phyloP scores from a whole-genome alignment of 64 coral and sea anemone genomes.

The Astreopora myriophthalma region DNA sequence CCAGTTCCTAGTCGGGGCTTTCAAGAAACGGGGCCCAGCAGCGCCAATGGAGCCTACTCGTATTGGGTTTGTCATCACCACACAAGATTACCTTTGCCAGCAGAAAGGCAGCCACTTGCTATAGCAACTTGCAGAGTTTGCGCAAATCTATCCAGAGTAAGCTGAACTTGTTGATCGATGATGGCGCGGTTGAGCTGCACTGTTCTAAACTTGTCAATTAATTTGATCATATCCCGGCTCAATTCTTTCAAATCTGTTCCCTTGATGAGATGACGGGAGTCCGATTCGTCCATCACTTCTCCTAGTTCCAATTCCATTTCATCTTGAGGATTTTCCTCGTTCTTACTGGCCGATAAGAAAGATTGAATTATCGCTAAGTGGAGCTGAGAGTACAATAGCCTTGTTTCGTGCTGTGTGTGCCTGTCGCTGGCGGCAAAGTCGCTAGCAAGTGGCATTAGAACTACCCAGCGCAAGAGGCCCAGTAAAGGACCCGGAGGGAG shows the following conservation, averaged over 20 bases:
- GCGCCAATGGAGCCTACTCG: too few relatives aligned
- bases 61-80: too few relatives aligned
- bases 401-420: neutral
- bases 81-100: constrained; percentile 64
- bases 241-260: constrained; percentile 70
- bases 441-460: constrained; percentile 70
- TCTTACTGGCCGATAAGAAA: constrained; percentile 57
- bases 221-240: constrained; percentile 12
- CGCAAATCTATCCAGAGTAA: constrained; percentile 83
- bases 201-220: constrained; percentile 46
- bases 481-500: constrained; percentile 59
- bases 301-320: constrained; percentile 95
- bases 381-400: constrained; percentile 77
- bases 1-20: too few relatives aligned
- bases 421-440: neutral
- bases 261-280: constrained; percentile 55
- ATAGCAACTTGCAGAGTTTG: constrained; percentile 91
- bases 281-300: constrained; percentile 87
- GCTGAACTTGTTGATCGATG: constrained; percentile 57
- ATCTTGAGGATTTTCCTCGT: constrained; percentile 70
- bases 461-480: constrained; percentile 84
- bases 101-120: constrained; percentile 81
- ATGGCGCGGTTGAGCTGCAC: constrained; percentile 19
- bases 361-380: constrained; percentile 86
- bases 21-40: too few relatives aligned